phyloP scores from a whole-genome alignment of 2,888 invertebrate genomes.

The Rhimphoctona megacephalus region DNA sequence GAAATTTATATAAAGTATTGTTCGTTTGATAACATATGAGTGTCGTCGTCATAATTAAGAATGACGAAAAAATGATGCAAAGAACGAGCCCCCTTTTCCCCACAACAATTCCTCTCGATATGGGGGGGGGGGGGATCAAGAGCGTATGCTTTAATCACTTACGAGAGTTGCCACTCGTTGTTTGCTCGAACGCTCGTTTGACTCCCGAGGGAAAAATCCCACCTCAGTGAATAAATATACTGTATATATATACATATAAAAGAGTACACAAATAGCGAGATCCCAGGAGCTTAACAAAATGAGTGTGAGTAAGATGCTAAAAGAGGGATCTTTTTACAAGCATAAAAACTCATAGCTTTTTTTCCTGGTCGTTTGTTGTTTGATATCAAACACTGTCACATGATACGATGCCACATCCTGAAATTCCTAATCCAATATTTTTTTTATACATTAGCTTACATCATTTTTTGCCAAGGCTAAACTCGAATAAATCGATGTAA shows the following conservation, averaged over 20 bases:
- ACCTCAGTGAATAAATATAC: conserved; percentile 65
- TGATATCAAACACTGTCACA: conserved; percentile 42
- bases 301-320: conserved; percentile 42
- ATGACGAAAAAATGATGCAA: conserved; percentile 43
- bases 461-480: neutral
- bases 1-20: neutral
- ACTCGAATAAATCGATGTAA: too few species aligned
- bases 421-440: neutral
- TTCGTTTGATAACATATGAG: neutral
- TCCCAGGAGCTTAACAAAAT: conserved; percentile 50
- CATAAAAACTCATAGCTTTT: conserved; percentile 26
- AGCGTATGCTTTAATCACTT: conserved; percentile 78
- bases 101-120: conserved; percentile 36
- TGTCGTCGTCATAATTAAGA: conserved; percentile 39
- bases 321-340: conserved; percentile 36
- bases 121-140: conserved; percentile 30
- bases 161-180: conserved; percentile 74
- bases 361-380: conserved; percentile 32
- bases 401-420: conserved; percentile 18
- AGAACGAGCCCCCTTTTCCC: neutral
- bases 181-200: conserved; percentile 68
- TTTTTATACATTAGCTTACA: neutral
- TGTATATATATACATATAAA: neutral
- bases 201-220: conserved; percentile 77
- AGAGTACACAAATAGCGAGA: conserved; percentile 55